Conservation (phyloP, 2,797 vertebrate genomes). For the Garrulus glandarius region DNA sequence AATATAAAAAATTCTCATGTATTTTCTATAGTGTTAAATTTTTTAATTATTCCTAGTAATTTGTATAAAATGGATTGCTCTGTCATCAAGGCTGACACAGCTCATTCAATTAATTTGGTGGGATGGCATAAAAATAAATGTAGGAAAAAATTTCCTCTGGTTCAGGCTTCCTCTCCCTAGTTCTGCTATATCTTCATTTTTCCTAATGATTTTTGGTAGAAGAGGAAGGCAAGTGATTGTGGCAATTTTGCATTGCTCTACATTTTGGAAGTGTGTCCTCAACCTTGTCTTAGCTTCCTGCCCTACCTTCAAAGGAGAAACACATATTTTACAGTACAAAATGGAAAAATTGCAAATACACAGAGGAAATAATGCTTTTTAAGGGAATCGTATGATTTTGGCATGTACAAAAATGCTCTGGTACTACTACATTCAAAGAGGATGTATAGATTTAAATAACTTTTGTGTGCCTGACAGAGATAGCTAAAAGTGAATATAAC, state of each 20-base stretch:
- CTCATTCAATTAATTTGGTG: background rate
- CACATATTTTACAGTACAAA: background rate
- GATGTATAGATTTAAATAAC: slow-evolving; percentile 35
- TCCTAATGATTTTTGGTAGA: background rate
- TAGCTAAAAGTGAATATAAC: slow-evolving; percentile 45
- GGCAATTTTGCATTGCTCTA: background rate
- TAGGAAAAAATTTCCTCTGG: background rate
- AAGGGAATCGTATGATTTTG: background rate
- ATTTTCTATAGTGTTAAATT: background rate
- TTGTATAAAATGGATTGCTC: background rate
- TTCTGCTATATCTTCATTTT: background rate
- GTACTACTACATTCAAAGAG: background rate
- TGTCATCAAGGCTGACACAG: background rate
- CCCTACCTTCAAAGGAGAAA: slow-evolving; percentile 1
- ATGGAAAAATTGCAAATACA: background rate
- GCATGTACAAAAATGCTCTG: background rate
- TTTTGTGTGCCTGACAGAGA: slow-evolving; percentile 1
- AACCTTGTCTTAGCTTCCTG: background rate
- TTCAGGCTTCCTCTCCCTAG: background rate
- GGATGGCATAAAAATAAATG: background rate
- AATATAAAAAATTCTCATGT: background rate
- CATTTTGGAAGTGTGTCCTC: background rate
- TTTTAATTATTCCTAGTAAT: background rate
- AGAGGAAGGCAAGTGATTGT: background rate
- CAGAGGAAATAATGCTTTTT: background rate